Base-by-base conservation (phyloP, 2,113 vertebrate species). In the Motacilla tschutschensis region DNA sequence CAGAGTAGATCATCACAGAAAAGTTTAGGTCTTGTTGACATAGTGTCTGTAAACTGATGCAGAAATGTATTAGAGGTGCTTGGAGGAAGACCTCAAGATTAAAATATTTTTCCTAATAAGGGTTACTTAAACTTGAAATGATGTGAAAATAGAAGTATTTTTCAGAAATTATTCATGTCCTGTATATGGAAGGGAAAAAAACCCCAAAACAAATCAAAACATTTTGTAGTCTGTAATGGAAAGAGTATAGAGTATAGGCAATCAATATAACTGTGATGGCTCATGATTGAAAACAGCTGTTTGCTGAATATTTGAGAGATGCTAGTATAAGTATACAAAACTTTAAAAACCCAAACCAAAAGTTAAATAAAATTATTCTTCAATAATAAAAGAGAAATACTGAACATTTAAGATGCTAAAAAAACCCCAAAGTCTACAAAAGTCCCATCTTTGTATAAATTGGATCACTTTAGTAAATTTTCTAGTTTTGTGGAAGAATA, bases 161-260 rank as follows among this genome's bases (percentile, higher is more conserved):
- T 89, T 53, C 33, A 47, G 22, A 80, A 79, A 46, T 29, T 47
- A 14, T 35, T 84, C 1, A 25, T 50, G 4, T 29, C 1, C 3
- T 66, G 1, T 17, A n/a, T 24, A 24, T 20, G 44, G 16, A 3
- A 17, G 16, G 11, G 0, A 22, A 2, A 0, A 14, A 33, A 33
- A 35, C 17, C 41, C 41, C 17, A 41, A 41, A 41, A 18, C 17
- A 46, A 25, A 33, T 33, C 33, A 5, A n/a, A 26, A 0, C 4
- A 33, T 29, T 66, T 40, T 51, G 62, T 46, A 38, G 8, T 11
- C 8, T 14, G 35, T 65, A 84, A 38, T 13, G 21, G 7, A 81
- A 79, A 58, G 19, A 40, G 2, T 17, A 57, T 11, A 48, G 5
- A 5, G 4, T 8, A 58, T 51, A 25, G 28, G 19, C 40, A 58